phyloP scores from a whole-genome alignment of 2,113 vertebrate genomes.

The Carlito syrichta region DNA sequence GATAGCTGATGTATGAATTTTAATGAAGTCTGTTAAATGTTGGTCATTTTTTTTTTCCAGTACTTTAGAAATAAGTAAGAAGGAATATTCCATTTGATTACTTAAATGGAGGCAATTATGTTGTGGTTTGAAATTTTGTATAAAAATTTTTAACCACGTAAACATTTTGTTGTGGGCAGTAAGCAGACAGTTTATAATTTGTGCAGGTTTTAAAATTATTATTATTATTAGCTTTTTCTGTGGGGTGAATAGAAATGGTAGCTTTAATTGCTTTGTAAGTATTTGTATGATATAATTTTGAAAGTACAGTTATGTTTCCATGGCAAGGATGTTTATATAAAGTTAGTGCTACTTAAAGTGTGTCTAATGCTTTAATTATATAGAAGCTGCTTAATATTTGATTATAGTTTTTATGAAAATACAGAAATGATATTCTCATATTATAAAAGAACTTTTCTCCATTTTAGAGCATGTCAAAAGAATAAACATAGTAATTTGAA shows the following conservation, averaged over 20 bases:
- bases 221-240: slow-evolving; percentile 18
- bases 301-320: slow-evolving; percentile 46
- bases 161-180: not conserved
- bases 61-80: slow-evolving; percentile 28
- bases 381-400: slow-evolving; percentile 34
- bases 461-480: slow-evolving; percentile 73
- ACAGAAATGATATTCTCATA: slow-evolving; percentile 50
- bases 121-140: slow-evolving; percentile 46
- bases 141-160: slow-evolving; percentile 31
- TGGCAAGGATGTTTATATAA: slow-evolving; percentile 46
- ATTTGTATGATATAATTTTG: slow-evolving; percentile 59
- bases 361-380: slow-evolving; percentile 50
- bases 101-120: slow-evolving; percentile 31
- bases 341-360: slow-evolving; percentile 47
- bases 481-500: slow-evolving; percentile 69
- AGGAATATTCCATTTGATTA: not conserved
- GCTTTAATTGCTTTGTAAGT: slow-evolving; percentile 53
- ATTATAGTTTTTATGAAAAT: slow-evolving; percentile 55
- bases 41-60: not conserved
- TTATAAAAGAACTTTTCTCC: slow-evolving; percentile 49
- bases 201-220: slow-evolving; percentile 24
- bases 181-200: slow-evolving; percentile 12
- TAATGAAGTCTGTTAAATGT: slow-evolving; percentile 42
- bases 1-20: not conserved
- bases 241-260: slow-evolving; percentile 38